Evolutionary conservation across 2,113 vertebrate species (phyloP).

Genomic region (Rana temporaria): DNA sequence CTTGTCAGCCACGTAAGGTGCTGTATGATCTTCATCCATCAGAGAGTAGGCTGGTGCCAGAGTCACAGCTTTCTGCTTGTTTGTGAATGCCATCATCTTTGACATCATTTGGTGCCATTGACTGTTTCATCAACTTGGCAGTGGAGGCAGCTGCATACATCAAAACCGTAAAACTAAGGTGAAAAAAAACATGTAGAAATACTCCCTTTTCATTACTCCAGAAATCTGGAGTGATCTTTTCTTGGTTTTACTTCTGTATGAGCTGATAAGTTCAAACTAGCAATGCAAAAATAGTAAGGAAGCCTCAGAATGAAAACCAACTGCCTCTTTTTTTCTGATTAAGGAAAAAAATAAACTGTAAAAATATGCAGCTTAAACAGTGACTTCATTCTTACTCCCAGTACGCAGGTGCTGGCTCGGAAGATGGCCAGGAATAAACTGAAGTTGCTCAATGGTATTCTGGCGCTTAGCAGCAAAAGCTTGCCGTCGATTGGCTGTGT

Average conservation of each 20-base stretch:
- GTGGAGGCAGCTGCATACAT: conserved; percentile 43
- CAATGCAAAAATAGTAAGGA: conserved; percentile 41
- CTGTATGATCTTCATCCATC: background rate
- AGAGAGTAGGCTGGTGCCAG: background rate
- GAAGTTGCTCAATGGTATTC: conserved; percentile 90
- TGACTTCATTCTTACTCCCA: conserved; percentile 88
- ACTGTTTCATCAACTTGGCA: conserved; percentile 32
- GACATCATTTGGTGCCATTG: conserved; percentile 24
- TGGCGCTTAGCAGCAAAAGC: conserved; percentile 87
- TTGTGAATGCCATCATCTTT: conserved; percentile 27
- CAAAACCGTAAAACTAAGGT: conserved; percentile 20
- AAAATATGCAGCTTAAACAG: conserved; percentile 74
- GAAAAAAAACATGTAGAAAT: background rate
- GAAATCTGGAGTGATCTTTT: background rate
- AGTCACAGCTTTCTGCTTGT: background rate
- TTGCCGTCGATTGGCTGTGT: conserved; percentile 81
- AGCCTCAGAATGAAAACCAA: conserved; percentile 52
- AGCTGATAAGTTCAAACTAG: conserved; percentile 34
- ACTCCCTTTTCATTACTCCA: background rate
- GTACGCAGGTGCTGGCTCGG: conserved; percentile 73
- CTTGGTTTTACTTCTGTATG: conserved; percentile 16
- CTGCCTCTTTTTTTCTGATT: conserved; percentile 35
- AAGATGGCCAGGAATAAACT: conserved; percentile 88
- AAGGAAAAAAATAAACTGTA: conserved; percentile 32
- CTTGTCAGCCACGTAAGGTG: background rate